phyloP scores from a whole-genome alignment of 2,888 invertebrate genomes.

The Cantharis rufa region DNA sequence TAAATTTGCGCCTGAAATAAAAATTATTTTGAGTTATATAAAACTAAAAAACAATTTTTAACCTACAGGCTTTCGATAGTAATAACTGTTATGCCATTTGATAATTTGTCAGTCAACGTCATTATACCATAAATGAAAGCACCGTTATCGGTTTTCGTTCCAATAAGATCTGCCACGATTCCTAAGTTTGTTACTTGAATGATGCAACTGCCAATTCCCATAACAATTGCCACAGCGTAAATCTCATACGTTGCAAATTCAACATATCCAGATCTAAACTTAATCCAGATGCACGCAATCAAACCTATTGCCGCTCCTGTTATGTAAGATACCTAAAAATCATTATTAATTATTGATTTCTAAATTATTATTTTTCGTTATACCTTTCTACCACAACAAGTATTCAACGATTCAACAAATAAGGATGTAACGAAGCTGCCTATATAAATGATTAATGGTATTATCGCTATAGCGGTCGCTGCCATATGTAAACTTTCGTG shows the following conservation, averaged over 20 bases:
- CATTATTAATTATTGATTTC: neutral
- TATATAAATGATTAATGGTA: constrained; percentile 82
- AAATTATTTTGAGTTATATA: neutral
- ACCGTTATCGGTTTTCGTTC: constrained; percentile 79
- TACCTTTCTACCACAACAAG: constrained; percentile 67
- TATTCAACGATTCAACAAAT: constrained; percentile 70
- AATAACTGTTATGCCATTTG: constrained; percentile 85
- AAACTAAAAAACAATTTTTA: neutral
- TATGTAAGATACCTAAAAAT: constrained; percentile 63
- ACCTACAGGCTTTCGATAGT: constrained; percentile 78
- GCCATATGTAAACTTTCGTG: constrained; percentile 75
- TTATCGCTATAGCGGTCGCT: constrained; percentile 74
- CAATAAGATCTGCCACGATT: constrained; percentile 86
- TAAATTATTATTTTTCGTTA: constrained; percentile 21
- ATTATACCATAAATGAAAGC: constrained; percentile 92
- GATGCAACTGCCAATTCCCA: constrained; percentile 79
- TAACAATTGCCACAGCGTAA: constrained; percentile 13
- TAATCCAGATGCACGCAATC: constrained; percentile 72
- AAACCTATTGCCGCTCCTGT: constrained; percentile 69
- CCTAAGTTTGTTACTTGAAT: constrained; percentile 85
- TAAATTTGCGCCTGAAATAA: neutral
- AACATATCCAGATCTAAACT: constrained; percentile 59
- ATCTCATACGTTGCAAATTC: constrained; percentile 5
- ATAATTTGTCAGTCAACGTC: constrained; percentile 90
- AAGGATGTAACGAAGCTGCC: constrained; percentile 80